Conservation (phyloP, 2,113 vertebrate species). For the Notechis scutatus region DNA sequence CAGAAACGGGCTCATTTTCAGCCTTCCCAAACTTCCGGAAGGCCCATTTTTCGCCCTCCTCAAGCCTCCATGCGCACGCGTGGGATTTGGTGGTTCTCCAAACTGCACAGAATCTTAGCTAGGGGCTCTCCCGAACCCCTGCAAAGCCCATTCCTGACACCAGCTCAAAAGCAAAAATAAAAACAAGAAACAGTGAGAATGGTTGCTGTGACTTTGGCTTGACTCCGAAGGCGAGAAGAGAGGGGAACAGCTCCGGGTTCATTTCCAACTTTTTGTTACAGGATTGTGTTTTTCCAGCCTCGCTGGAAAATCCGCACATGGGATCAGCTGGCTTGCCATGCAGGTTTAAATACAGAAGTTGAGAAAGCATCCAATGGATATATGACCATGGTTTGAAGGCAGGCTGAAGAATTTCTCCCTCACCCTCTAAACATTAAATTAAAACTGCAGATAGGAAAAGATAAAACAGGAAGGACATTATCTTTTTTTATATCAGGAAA, state of each 20-base stretch:
- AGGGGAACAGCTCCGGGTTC: neutral
- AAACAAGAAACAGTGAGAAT: neutral
- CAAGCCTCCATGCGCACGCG: no score
- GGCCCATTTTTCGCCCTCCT: no score
- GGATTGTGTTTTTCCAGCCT: neutral
- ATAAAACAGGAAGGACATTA: neutral
- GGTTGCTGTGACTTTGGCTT: neutral
- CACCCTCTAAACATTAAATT: neutral
- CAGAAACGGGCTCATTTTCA: no score
- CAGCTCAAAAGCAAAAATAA: neutral
- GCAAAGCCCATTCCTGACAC: no score
- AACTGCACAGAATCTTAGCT: no score
- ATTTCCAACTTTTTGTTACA: no score
- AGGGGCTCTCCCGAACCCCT: no score
- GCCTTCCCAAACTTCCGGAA: no score
- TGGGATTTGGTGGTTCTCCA: no score
- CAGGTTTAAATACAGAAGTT: neutral
- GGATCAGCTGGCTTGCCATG: neutral
- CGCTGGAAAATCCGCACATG: no score
- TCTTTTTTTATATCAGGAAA: neutral
- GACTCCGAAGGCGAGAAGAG: neutral
- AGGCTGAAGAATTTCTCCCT: neutral
- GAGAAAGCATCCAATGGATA: neutral
- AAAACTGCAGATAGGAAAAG: neutral
- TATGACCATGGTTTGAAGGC: neutral